Percentiles rank a stretch among this genome's conserved stretches.
phyloP scores from a whole-genome alignment of 2,888 invertebrate species.

The Smittia sp. region DNA sequence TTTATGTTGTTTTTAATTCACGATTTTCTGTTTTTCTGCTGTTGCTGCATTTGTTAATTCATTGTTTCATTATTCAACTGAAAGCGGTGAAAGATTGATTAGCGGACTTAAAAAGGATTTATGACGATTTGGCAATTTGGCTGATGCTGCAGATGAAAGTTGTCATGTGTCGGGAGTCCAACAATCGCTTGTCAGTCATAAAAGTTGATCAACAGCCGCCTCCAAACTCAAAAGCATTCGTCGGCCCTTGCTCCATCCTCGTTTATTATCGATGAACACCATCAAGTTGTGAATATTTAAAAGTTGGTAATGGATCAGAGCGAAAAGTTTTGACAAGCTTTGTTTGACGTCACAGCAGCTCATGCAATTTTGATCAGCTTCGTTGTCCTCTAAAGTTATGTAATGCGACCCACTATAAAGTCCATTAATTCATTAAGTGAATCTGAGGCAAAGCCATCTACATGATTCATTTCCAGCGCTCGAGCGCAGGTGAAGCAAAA shows the following conservation, averaged over 20 bases:
- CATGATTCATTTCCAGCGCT: conserved; percentile 25
- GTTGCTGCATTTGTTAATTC: not conserved
- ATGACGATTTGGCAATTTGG: not conserved
- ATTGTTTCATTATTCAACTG: not conserved
- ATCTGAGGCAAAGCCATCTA: not conserved
- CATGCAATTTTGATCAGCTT: too few relatives aligned
- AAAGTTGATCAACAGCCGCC: too few relatives aligned
- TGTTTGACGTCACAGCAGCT: too few relatives aligned
- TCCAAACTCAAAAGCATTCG: too few relatives aligned
- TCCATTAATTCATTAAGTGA: conserved; percentile 26
- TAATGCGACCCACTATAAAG: not conserved
- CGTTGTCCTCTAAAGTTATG: not conserved
- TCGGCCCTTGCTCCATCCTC: too few relatives aligned
- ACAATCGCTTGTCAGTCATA: too few relatives aligned
- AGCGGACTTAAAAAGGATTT: not conserved
- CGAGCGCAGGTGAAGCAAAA: not conserved
- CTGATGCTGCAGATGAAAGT: too few relatives aligned
- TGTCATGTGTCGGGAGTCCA: too few relatives aligned
- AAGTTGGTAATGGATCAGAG: too few relatives aligned
- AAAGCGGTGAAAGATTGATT: not conserved
- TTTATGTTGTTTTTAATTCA: conserved; percentile 12
- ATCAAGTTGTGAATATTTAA: too few relatives aligned
- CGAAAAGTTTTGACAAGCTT: too few relatives aligned
- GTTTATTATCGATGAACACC: too few relatives aligned
- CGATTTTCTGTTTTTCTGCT: not conserved